Base-by-base conservation (phyloP, 2,797 vertebrate species). In the Oryzias sinensis region DNA sequence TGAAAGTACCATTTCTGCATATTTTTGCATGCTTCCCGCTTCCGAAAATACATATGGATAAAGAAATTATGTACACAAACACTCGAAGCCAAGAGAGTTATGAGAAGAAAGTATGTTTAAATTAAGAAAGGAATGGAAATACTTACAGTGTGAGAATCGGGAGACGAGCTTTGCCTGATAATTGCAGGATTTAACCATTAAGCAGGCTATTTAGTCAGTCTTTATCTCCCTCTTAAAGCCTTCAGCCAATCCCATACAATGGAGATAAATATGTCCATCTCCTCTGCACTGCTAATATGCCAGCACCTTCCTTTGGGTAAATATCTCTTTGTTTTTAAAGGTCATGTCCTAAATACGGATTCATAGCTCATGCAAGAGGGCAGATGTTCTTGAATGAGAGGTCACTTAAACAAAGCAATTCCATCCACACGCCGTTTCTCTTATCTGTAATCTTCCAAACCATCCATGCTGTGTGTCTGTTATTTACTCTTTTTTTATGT, bases 241-340 rank as follows among this genome's bases (percentile, higher is more conserved):
- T 43, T 62, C 58, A 69, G 62, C 70, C 60, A 67, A 9, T 67
- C 66, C 81, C 43, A 41, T 56, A 52, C 55, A 57, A 56, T 56
- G 17, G 37, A 73, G 73, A 79, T 46, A 46, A 13, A 46, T 76
- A 72, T 79, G 77, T 79, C 71, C 71, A 67, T 72, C 15, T 50
- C 65, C 62, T 72, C 68, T 52, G 49, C 54, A 41, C 48, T 59
- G 42, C 68, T 74, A 69, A 82, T 77, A 80, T 67, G 77, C 71
- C 71, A 75, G 51, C 66, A 72, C 70, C 77, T 76, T 83, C 79
- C 79, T 84, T 81, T 83, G 83, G 77, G 81, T 80, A 83, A 82
- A 85, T 77, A 80, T 65, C 71, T 78, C 82, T 81, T 84, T 89
- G 67, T 85, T 85, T 81, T 81, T 72, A 85, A 85, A 84, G 83